phyloP scores from a whole-genome alignment of 2,113 vertebrate genomes.

The Ornithorhynchus anatinus region DNA sequence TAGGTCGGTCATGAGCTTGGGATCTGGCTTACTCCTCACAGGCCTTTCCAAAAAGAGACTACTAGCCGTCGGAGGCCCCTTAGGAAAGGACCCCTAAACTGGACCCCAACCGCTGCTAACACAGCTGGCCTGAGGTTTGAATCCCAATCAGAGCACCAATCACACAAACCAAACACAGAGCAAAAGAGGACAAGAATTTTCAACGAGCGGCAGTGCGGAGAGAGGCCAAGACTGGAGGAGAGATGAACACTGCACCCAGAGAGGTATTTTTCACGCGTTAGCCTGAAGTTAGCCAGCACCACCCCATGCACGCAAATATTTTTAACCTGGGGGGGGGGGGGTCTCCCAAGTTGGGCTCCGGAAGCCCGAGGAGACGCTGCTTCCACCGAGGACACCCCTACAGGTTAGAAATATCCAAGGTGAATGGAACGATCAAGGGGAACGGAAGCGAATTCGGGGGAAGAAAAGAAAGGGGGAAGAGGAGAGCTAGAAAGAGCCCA shows the following conservation, averaged over 20 bases:
- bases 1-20: constrained; percentile 72
- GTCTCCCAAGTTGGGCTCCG: constrained; percentile 28
- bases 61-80: constrained; percentile 65
- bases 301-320: constrained; percentile 67
- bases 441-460: constrained; percentile 61
- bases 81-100: constrained; percentile 56
- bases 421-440: constrained; percentile 69
- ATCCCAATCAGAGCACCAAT: constrained; percentile 81
- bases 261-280: constrained; percentile 49
- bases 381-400: constrained; percentile 47
- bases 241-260: constrained; percentile 57
- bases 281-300: constrained; percentile 56
- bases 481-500: constrained; percentile 81
- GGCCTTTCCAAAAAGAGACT: constrained; percentile 68
- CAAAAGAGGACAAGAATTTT: constrained; percentile 42
- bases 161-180: constrained; percentile 71
- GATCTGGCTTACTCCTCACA: constrained; percentile 75
- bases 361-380: constrained; percentile 3
- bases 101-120: constrained; percentile 75
- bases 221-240: constrained; percentile 54
- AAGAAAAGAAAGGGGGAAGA: constrained; percentile 53
- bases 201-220: constrained; percentile 53
- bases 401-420: constrained; percentile 80
- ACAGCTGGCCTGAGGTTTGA: constrained; percentile 97
- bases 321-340: constrained; percentile 74